phyloP scores from a whole-genome alignment of 2,888 invertebrate genomes.

The Drosophila limbata region DNA sequence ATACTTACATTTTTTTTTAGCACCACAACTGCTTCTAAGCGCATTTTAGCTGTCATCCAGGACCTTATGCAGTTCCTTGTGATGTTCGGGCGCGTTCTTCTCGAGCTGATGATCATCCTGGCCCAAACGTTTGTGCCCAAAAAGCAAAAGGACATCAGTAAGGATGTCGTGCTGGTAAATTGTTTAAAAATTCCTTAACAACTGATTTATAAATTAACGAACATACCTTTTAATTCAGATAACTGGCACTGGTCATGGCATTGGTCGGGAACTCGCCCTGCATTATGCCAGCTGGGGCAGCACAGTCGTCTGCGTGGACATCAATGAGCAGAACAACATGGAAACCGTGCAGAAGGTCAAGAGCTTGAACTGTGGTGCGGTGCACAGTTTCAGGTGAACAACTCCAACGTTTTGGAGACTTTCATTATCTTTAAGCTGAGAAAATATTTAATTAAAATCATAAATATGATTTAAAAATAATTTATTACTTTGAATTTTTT shows the following conservation, averaged over 20 bases:
- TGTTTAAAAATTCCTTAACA: no score
- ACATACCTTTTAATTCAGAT: conserved; percentile 86
- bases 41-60: conserved; percentile 77
- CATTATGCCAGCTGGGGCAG: conserved; percentile 90
- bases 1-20: conserved; percentile 57
- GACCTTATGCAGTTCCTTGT: conserved; percentile 80
- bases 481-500: no score
- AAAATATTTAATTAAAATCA: no score
- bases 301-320: conserved; percentile 91
- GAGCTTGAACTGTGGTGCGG: conserved; percentile 80
- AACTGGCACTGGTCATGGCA: conserved; percentile 94
- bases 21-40: conserved; percentile 78
- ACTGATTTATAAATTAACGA: not conserved
- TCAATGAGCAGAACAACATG: conserved; percentile 89
- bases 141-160: conserved; percentile 90
- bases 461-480: no score
- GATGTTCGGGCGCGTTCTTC: conserved; percentile 68
- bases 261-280: conserved; percentile 91
- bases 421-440: no score
- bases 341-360: conserved; percentile 88
- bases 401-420: no score
- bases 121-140: conserved; percentile 65
- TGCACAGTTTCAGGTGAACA: conserved; percentile 85
- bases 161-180: conserved; percentile 92
- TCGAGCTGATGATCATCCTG: conserved; percentile 66